These are phyloP conservation scores for Heterodera schachtii DNA, from an alignment of 1,140 invertebrate genomes.

Conservation along the genomic window DNA sequence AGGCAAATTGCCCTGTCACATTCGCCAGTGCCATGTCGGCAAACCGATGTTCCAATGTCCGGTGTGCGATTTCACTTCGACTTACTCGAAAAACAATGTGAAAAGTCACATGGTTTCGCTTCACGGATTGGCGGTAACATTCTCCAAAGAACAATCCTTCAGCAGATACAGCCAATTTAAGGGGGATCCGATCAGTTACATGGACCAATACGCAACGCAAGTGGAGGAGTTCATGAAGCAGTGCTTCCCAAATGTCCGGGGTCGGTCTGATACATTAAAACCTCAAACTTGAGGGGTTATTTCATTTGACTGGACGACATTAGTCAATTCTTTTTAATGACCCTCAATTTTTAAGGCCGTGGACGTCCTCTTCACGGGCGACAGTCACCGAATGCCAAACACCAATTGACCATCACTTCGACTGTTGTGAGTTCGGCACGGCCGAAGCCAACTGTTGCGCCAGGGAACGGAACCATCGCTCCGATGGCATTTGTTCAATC, in stretches of 20 bases:
- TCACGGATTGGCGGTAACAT: constrained; percentile 45
- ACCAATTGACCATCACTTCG: neutral
- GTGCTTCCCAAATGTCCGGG: constrained; percentile 55
- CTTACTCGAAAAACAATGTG: constrained; percentile 56
- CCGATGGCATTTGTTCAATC: neutral
- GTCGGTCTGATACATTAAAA: constrained; percentile 19
- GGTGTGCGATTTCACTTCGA: constrained; percentile 55
- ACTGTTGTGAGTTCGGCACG: constrained; percentile 2
- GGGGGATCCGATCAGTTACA: constrained; percentile 54
- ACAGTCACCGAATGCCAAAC: constrained; percentile 64
- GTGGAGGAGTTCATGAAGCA: constrained; percentile 58
- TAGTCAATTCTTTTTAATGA: neutral
- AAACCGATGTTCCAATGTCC: constrained; percentile 58
- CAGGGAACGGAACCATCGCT: neutral
- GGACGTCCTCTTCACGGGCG: constrained; percentile 55
- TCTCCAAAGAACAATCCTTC: neutral
- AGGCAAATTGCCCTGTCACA: constrained; percentile 52
- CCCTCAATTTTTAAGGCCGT: constrained; percentile 13
- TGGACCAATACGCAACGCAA: constrained; percentile 55
- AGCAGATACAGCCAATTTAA: constrained; percentile 17
- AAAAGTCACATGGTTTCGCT: constrained; percentile 58
- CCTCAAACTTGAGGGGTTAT: neutral
- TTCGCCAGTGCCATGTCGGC: constrained; percentile 54
- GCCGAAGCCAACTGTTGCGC: neutral
- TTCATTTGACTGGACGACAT: neutral